Percentiles rank a stretch among this genome's conserved stretches.
Evolutionary conservation across 2,113 vertebrate species (phyloP).

Genomic region (Bubo bubo): DNA sequence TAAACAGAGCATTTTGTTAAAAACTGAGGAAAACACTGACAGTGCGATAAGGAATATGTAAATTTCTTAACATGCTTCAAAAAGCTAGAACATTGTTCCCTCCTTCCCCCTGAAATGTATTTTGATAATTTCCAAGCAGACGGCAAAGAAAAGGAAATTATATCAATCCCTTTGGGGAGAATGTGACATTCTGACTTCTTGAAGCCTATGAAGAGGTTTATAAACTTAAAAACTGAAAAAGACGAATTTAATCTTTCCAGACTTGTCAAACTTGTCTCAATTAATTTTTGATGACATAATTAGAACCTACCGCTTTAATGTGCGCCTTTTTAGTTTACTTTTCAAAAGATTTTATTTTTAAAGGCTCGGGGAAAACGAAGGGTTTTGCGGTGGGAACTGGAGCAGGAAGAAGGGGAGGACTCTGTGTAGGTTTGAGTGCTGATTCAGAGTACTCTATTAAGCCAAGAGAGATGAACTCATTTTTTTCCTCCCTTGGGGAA

Average conservation of each 20-base stretch:
- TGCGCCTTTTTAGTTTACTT: background rate
- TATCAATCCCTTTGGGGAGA: background rate
- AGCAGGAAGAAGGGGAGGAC: constrained; percentile 57
- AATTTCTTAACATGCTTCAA: background rate
- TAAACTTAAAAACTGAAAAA: constrained; percentile 43
- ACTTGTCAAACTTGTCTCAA: constrained; percentile 64
- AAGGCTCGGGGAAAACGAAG: background rate
- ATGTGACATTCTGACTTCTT: constrained; percentile 60
- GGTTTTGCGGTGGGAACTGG: constrained; percentile 40
- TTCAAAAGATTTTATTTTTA: constrained; percentile 21
- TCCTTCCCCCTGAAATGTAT: constrained; percentile 19
- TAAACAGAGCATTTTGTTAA: background rate
- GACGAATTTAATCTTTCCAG: constrained; percentile 31
- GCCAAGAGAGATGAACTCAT: constrained; percentile 68
- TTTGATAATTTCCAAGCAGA: constrained; percentile 46
- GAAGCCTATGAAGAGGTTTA: constrained; percentile 34
- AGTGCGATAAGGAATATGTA: background rate
- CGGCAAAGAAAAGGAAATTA: constrained; percentile 11
- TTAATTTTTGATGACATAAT: constrained; percentile 62
- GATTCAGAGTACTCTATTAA: constrained; percentile 63
- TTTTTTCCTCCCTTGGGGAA: constrained; percentile 71
- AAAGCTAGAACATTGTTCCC: constrained; percentile 6
- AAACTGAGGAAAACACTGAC: constrained; percentile 12
- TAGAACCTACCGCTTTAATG: constrained; percentile 32
- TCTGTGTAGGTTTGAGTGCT: constrained; percentile 56